phyloP scores from a whole-genome alignment of 2,113 vertebrate species.

The Myotis yumanensis region DNA sequence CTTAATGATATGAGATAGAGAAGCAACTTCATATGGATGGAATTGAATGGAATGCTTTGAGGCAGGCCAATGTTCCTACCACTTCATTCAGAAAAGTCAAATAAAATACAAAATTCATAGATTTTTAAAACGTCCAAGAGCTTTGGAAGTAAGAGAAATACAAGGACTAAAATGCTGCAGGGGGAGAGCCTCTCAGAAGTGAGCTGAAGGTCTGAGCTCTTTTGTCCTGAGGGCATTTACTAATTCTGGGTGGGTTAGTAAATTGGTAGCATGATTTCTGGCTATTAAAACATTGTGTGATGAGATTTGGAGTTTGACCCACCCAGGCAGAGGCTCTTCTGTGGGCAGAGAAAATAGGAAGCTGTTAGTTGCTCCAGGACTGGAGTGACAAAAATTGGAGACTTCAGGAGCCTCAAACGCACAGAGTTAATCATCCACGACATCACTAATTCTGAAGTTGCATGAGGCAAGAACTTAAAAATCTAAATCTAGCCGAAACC shows the following conservation, averaged over 20 bases:
- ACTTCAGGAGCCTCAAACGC: neutral
- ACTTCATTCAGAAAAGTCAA: neutral
- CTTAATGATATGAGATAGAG: neutral
- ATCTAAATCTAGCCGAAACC: neutral
- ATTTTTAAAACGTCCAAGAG: neutral
- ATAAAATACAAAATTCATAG: neutral
- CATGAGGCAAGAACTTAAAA: neutral
- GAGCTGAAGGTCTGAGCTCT: neutral
- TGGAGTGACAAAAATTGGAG: neutral
- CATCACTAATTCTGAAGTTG: neutral
- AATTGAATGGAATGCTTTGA: neutral
- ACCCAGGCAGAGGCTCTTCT: neutral
- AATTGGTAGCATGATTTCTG: no score
- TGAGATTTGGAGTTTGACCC: neutral
- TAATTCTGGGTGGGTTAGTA: neutral
- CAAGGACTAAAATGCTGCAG: neutral
- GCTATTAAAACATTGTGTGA: neutral
- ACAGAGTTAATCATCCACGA: neutral
- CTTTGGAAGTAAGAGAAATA: neutral
- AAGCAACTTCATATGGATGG: neutral
- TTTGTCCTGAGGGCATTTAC: neutral
- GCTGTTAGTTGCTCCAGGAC: neutral
- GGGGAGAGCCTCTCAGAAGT: neutral
- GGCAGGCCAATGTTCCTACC: neutral
- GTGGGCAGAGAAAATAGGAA: neutral